phyloP scores from a whole-genome alignment of 2,888 invertebrate species.

The Dioctria rufipes region DNA sequence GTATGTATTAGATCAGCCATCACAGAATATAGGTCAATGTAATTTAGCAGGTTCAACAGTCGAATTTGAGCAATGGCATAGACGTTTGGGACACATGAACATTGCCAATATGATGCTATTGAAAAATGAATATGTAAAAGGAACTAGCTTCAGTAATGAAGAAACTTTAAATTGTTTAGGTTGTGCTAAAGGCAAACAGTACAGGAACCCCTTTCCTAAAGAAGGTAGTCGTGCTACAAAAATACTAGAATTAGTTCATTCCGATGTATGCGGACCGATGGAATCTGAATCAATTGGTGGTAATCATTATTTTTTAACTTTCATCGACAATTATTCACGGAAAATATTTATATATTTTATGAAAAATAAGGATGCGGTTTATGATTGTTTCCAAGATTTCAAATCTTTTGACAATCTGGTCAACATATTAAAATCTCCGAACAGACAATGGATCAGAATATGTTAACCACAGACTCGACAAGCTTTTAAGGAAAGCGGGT shows the following conservation, averaged over 20 bases:
- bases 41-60: too few relatives aligned
- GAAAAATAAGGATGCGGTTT: constrained; percentile 55
- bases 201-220: background rate
- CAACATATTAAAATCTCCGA: constrained; percentile 50
- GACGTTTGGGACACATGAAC: constrained; percentile 4
- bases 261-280: constrained; percentile 35
- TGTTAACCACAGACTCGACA: constrained; percentile 4
- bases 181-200: constrained; percentile 12
- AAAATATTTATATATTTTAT: constrained; percentile 54
- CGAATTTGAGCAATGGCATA: too few relatives aligned
- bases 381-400: constrained; percentile 54
- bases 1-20: too few relatives aligned
- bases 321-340: constrained; percentile 57
- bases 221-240: background rate
- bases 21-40: too few relatives aligned
- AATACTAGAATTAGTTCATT: constrained; percentile 14
- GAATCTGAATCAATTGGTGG: constrained; percentile 50
- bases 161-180: background rate
- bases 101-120: background rate
- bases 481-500: constrained; percentile 11
- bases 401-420: constrained; percentile 50
- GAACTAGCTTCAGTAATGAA: background rate
- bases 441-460: constrained; percentile 51
- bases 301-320: constrained; percentile 55
- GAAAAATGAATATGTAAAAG: background rate